Evolutionary conservation across 2,888 invertebrate genomes (phyloP), one percentile per base, ranked within the genome.

Genomic region (Steinernema hermaphroditum): DNA sequence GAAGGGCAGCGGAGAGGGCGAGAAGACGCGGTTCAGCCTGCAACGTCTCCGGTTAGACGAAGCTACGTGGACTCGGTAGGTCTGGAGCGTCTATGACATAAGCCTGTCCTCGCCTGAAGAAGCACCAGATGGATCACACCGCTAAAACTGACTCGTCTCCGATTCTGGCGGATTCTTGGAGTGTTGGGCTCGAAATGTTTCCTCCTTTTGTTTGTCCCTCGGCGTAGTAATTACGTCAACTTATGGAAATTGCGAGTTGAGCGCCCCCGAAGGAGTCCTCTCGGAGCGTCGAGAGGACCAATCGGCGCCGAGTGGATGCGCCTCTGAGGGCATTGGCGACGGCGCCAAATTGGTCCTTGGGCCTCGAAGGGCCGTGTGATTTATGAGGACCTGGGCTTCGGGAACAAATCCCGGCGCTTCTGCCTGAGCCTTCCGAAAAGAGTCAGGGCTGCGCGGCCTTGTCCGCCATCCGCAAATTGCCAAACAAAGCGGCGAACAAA

Each of bases 11-110:
- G 82, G 90, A 6, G 6, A n/a, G 12, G 62, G 4, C 16, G 62
- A 62, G 16, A 92, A 82, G 82, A 90, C 88, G 82, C 91, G 91
- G 86, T 88, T 88, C 78, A 86, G 82, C 81, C 89, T 89, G 83
- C 32, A 86, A 82, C 68, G n/a, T 14, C 68, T 57, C 12, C 12
- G 46, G 22, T 72, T 54, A 37, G n/a, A n/a, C n/a, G n/a, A n/a
- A n/a, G n/a, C n/a, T n/a, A n/a, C n/a, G n/a, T n/a, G n/a, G n/a
- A n/a, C n/a, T 37, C 6, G 37, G 37, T 37, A 37, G 37, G 37
- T 37, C 37, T 4, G 12, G 37, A 37, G 12, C 37, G n/a, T n/a
- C n/a, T n/a, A n/a, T n/a, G n/a, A n/a, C n/a, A n/a, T n/a, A n/a
- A n/a, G n/a, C n/a, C n/a, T n/a, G n/a, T n/a, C n/a, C n/a, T n/a